Base-by-base conservation (phyloP, 2,797 vertebrate species). In the Sylvia borin region DNA sequence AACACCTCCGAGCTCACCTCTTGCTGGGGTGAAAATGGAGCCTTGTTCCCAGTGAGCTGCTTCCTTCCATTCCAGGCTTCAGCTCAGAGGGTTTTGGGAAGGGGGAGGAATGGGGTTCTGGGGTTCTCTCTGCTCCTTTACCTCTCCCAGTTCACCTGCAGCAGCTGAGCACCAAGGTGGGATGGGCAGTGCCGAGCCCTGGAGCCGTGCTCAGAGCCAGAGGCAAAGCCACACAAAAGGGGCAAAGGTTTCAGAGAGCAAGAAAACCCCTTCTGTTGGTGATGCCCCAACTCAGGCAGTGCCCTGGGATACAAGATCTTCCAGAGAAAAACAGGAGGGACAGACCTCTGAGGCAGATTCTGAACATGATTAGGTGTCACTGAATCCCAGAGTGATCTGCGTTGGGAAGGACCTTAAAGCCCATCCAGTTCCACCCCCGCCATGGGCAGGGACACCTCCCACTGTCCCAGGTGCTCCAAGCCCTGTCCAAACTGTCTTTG, bases 141-240 rank as follows among this genome's bases (percentile, higher is more conserved):
- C 25, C 48, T n/a, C 25, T 32, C 25, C 31, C 0, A 0, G 0
- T 43, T 38, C 87, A 72, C 36, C 72, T 55, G 50, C 76, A 50
- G 73, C 42, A 25, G 5, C 54, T 0, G 0, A 53, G 9, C 60
- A 32, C 11, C 1, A 4, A 31, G 58, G 12, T 0, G 62, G 31
- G 4, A 62, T 0, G 1, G 42, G 57, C 53, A 62, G 47, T 4
- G 24, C 36, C 29, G 4, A 54, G 25, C 19, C 29, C 67, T 2
- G 8, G 25, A 51, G 21, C 20, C 34, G 16, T 4, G 0, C 55
- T 68, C 17, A 3, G 21, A 53, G 26, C 7, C 25, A 17, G 65
- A 55, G 57, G 43, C 8, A 10, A 86, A n/a, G 50, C 5, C 40
- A 54, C 24, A 31, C n/a, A 18, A 2, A 14, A 27, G 27, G 34